Conservation (phyloP, 64 coral and sea anemone genomes). For the Montipora cactus region DNA sequence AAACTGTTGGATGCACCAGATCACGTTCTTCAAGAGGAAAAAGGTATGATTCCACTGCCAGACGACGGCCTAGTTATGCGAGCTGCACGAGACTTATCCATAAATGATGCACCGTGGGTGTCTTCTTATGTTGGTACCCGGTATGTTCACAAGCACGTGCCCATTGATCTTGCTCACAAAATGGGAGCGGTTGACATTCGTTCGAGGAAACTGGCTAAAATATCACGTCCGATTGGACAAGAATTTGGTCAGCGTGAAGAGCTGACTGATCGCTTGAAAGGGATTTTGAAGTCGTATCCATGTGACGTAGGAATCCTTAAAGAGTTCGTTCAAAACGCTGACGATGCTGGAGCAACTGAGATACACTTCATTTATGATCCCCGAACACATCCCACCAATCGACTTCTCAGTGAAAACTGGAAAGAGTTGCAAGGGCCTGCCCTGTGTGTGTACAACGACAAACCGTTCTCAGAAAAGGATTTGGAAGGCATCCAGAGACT, state of each 20-base stretch:
- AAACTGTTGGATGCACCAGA: constrained; percentile 15
- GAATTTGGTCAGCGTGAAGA: constrained; percentile 89
- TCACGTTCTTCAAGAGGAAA: background rate
- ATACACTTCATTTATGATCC: constrained; percentile 91
- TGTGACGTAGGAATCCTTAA: constrained; percentile 92
- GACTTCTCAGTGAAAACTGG: constrained; percentile 77
- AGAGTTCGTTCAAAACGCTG: constrained; percentile 97
- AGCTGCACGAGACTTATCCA: constrained; percentile 50
- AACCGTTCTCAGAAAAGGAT: constrained; percentile 86
- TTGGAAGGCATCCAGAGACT: constrained; percentile 93
- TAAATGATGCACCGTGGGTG: constrained; percentile 86
- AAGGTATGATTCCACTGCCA: constrained; percentile 84
- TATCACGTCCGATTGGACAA: constrained; percentile 69
- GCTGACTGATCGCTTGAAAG: constrained; percentile 85
- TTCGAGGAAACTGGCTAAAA: constrained; percentile 52
- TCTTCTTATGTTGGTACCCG: background rate
- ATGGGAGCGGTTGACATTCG: constrained; percentile 76
- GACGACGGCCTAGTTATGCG: constrained; percentile 64
- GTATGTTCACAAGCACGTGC: constrained; percentile 77
- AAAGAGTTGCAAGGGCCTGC: constrained; percentile 90
- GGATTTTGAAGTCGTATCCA: constrained; percentile 89
- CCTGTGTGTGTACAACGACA: constrained; percentile 94
- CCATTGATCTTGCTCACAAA: constrained; percentile 75
- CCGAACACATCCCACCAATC: constrained; percentile 55
- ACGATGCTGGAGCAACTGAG: constrained; percentile 90